Base-by-base conservation (phyloP, 2,797 vertebrate species). In the Sebastes oblongus region DNA sequence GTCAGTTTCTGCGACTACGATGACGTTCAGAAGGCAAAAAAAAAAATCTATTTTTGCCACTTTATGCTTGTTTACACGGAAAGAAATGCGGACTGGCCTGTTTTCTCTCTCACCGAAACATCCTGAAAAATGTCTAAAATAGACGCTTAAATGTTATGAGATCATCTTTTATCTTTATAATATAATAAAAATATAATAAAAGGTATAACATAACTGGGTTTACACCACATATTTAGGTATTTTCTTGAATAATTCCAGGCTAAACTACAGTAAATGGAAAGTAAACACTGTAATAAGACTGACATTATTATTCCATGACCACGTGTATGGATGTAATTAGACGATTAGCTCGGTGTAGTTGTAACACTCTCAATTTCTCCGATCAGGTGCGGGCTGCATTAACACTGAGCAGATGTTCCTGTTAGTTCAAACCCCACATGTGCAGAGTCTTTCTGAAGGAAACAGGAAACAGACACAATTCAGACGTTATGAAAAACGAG, bases 331-430 rank as follows among this genome's bases (percentile, higher is more conserved):
- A 80, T 80, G 83, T 66, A 72, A 88, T 87, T 90, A 83, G 72
- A 74, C 71, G 72, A 87, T 91, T 89, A 86, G 81, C 60, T 50
- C 3, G n/a, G 52, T 32, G 81, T 27, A 61, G 76, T n/a, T 82
- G 67, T 59, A 81, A 84, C 77, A 60, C 67, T 74, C 59, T 46
- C 30, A 11, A 14, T 81, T 81, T 65, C 77, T 83, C 80, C 88
- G 84, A 83, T 91, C 87, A 89, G 83, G 85, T 88, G 75, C 73
- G 69, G 83, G 61, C 69, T 64, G 58, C 46, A 60, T 78, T 91
- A 92, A 94, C 87, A 70, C 86, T 61, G 84, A 88, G 85, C 92
- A 94, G 91, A 93, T 93, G 91, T 90, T 88, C 74, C 65, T 76
- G 72, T 85, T 81, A 77, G 69, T 80, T 88, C 86, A 82, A 88